These are phyloP conservation scores for Idris sp. DNA, from an alignment of 1,140 invertebrate species.

Conservation along the genomic window DNA sequence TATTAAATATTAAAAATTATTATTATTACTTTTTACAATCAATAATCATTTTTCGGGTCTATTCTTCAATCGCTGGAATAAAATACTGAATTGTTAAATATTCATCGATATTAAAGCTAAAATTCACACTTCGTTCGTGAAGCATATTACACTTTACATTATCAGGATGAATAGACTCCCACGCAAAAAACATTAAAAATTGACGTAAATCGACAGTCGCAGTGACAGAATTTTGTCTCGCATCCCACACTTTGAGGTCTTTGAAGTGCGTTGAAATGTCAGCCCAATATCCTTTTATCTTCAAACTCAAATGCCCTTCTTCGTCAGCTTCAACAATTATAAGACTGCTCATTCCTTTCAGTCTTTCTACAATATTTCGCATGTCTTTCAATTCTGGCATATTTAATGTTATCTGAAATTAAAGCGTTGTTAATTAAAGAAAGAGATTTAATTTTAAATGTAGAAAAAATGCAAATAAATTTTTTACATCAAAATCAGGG, in stretches of 20 bases:
- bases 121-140: conserved; percentile 78
- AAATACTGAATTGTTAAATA: conserved; percentile 81
- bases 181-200: conserved; percentile 79
- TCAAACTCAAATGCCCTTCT: conserved; percentile 84
- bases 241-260: conserved; percentile 78
- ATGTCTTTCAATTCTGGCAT: conserved; percentile 87
- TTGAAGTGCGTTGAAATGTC: conserved; percentile 88
- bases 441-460: too few relatives aligned
- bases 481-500: conserved; percentile 86
- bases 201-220: conserved; percentile 80
- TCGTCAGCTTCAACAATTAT: conserved; percentile 85
- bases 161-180: conserved; percentile 80
- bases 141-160: conserved; percentile 81
- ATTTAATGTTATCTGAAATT: conserved; percentile 85
- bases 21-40: too few relatives aligned
- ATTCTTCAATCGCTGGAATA: conserved; percentile 75
- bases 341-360: conserved; percentile 86
- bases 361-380: conserved; percentile 86
- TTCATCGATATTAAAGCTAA: conserved; percentile 80
- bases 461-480: too few relatives aligned
- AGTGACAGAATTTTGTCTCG: conserved; percentile 66
- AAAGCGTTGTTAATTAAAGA: too few relatives aligned
- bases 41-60: conserved; percentile 1
- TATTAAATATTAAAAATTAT: too few relatives aligned
- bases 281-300: conserved; percentile 86